Evolutionary conservation across 1,140 invertebrate genomes (phyloP).

Genomic region (Drosophila quadrilineata): DNA sequence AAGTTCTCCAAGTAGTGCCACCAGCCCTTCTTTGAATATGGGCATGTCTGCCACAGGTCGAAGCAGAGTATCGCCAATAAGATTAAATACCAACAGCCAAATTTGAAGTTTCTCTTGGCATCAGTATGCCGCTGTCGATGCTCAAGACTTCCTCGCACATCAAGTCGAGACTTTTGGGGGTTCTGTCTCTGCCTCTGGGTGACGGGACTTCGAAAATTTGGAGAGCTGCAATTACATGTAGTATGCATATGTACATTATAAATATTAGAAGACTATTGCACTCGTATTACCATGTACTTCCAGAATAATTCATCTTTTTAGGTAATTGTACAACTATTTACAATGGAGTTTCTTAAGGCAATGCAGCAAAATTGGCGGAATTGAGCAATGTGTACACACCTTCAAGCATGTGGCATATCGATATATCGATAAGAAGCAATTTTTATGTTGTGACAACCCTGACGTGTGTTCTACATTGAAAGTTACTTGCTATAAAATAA

Average conservation of each 20-base stretch:
- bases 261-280: background rate
- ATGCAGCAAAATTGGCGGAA: conserved; percentile 31
- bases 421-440: conserved; percentile 5
- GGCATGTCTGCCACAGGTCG: conserved; percentile 57
- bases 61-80: conserved; percentile 53
- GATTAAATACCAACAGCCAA: conserved; percentile 57
- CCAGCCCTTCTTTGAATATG: background rate
- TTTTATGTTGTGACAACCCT: background rate
- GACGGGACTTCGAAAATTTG: conserved; percentile 3
- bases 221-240: conserved; percentile 7
- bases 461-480: background rate
- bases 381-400: conserved; percentile 15
- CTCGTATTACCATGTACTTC: conserved; percentile 28
- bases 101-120: conserved; percentile 62
- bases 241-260: too few species aligned
- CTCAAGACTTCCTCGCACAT: conserved; percentile 55
- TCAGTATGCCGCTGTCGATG: conserved; percentile 43
- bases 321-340: background rate
- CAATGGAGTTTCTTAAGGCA: conserved; percentile 2
- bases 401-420: background rate
- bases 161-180: conserved; percentile 3
- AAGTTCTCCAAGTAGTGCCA: conserved; percentile 79
- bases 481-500: conserved; percentile 19
- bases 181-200: background rate
- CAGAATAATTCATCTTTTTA: conserved; percentile 17